Evolutionary conservation across 2,888 invertebrate species (phyloP).

Genomic region (Eristalis tenax): DNA sequence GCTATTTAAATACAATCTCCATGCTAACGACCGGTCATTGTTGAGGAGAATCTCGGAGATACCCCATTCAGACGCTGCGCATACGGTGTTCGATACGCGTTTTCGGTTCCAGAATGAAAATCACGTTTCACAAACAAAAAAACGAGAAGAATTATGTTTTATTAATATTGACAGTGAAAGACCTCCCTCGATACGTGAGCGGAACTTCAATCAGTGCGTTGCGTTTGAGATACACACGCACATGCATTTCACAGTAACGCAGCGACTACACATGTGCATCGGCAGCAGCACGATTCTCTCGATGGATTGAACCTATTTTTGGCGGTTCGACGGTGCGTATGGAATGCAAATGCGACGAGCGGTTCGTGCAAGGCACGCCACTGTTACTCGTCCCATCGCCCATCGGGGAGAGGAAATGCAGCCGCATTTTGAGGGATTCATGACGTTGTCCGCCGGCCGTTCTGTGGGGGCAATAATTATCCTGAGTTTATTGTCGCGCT

Average conservation of each 20-base stretch:
- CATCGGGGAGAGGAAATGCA: not conserved
- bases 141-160: slow-evolving; percentile 6
- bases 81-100: not conserved
- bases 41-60: not conserved
- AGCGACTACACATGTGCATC: not conserved
- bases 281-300: not conserved
- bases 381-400: no score
- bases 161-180: slow-evolving; percentile 29
- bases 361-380: not conserved
- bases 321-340: not conserved
- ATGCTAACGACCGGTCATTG: slow-evolving; percentile 15
- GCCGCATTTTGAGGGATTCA: not conserved
- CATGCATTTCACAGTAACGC: not conserved
- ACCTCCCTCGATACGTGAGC: slow-evolving; percentile 12
- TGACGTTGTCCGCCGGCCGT: not conserved
- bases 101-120: not conserved
- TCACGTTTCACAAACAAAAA: slow-evolving; percentile 7
- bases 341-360: not conserved
- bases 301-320: not conserved
- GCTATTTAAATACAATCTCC: not conserved
- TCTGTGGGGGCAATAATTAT: not conserved
- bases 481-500: slow-evolving; percentile 1
- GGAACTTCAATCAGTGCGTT: not conserved
- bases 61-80: not conserved
- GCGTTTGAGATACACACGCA: not conserved